Evolutionary conservation across 2,113 vertebrate species (phyloP).

Genomic region (Paratilapia polleni): DNA sequence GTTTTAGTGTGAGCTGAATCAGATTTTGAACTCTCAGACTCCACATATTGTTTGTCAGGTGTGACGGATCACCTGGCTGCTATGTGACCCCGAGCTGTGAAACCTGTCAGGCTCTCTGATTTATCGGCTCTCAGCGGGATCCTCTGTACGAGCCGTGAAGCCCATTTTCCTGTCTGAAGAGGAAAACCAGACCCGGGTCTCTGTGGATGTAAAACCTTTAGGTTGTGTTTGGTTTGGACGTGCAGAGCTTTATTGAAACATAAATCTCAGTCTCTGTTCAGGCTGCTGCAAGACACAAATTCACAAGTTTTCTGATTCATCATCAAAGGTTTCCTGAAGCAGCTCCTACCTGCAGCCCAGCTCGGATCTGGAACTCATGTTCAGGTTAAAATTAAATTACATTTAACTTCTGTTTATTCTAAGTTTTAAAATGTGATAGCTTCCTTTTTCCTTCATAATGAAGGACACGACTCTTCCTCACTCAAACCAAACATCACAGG

Average conservation of each 20-base stretch:
- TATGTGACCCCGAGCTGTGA: background rate
- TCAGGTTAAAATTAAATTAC: background rate
- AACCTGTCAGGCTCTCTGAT: no score
- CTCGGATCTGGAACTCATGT: background rate
- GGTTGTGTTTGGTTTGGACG: background rate
- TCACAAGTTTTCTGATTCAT: background rate
- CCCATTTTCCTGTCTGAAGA: background rate
- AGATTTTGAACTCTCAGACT: no score
- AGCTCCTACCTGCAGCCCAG: background rate
- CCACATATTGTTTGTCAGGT: background rate
- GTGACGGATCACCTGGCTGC: background rate
- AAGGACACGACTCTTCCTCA: background rate
- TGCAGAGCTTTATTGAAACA: background rate
- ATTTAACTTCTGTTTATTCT: no score
- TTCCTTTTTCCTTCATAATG: background rate
- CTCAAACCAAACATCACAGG: background rate
- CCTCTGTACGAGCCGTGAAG: background rate
- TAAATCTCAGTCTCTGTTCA: background rate
- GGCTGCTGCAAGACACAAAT: no score
- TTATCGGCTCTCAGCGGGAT: background rate
- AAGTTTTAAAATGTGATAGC: no score
- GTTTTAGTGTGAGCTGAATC: no score
- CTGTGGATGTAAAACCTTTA: background rate
- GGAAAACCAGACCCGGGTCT: background rate
- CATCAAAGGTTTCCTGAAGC: background rate